Conservation (phyloP, 1,140 invertebrate species). For the Ganaspis sp. region DNA sequence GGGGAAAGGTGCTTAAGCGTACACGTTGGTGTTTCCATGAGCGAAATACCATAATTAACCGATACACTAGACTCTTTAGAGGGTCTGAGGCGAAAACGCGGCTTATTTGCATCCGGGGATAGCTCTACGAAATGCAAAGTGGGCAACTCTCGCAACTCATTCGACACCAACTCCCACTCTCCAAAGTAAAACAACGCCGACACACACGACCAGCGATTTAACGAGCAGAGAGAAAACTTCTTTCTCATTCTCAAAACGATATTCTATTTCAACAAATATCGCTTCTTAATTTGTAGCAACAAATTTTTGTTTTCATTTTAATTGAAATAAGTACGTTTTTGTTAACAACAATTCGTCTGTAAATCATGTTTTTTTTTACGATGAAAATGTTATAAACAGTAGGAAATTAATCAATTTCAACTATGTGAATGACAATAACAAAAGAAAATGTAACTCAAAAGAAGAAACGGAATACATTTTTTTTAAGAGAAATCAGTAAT, state of each 20-base stretch:
- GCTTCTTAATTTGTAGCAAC: too few species aligned
- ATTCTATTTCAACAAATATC: background rate
- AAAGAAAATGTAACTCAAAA: too few species aligned
- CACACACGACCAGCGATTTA: background rate
- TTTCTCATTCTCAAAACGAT: background rate
- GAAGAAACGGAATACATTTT: too few species aligned
- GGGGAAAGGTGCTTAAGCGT: background rate
- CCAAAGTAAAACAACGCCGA: slow-evolving; percentile 18
- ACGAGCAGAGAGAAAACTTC: background rate
- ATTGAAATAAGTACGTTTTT: too few species aligned
- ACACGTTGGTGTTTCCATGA: slow-evolving; percentile 36
- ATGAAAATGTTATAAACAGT: too few species aligned
- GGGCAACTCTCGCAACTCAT: slow-evolving; percentile 29
- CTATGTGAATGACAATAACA: too few species aligned
- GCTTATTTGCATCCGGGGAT: slow-evolving; percentile 40
- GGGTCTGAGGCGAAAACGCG: slow-evolving; percentile 25
- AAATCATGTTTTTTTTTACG: too few species aligned
- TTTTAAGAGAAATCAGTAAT: too few species aligned
- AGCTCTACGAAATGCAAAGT: slow-evolving; percentile 28
- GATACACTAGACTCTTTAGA: slow-evolving; percentile 32
- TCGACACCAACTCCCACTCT: slow-evolving; percentile 8
- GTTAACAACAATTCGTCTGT: too few species aligned
- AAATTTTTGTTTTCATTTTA: too few species aligned
- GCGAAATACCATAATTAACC: slow-evolving; percentile 46
- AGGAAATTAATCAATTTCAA: too few species aligned